Base-by-base conservation (phyloP, 2,797 vertebrate genomes). In the Chelidonichthys spinosus region DNA sequence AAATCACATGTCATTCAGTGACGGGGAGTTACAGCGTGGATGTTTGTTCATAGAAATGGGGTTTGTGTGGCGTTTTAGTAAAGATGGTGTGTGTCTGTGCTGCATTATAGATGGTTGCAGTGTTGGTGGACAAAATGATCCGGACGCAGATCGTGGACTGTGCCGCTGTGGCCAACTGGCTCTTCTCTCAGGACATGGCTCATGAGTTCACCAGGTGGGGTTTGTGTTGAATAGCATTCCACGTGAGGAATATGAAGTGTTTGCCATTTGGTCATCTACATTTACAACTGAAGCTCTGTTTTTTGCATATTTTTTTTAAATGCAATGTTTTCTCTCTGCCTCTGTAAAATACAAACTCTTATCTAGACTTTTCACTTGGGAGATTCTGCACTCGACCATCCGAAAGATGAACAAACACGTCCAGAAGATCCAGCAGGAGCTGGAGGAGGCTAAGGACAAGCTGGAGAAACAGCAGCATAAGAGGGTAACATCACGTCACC, bases 341-440 rank as follows among this genome's bases (percentile, higher is more conserved):
- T 33, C 32, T 52, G 25, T 15, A 17, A 65, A 54, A 37, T 43
- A 3, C 11, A 0, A 17, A 13, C 3, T 46, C 9, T 65, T 3
- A 3, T 11, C 61, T 37, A 99, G 98, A 88, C 95, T 99, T 75
- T 99, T 97, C 72, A 90, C 96, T 61, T 99, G 98, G 98, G 98
- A 99, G 94, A 99, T 98, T 68, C 92, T 99, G 53, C 97, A 99
- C 87, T 99, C 98, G 17, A 99, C 98, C 62, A 97, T 99, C 85
- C 94, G 98, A 25, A 99, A 99, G 91, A 99, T 99, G 98, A 97
- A 98, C 92, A 99, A 99, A 81, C 98, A 99, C 0, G 98, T 99
- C 66, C 93, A 98, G 91, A 99, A 97, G 95, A 98, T 99, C 85
- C 97, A 99, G 87, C 97, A 96, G 78, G 98, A 99, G 82, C 90